These are phyloP conservation scores for Channa maculata DNA, from an alignment of 2,113 vertebrate genomes.

Conservation along the genomic window DNA sequence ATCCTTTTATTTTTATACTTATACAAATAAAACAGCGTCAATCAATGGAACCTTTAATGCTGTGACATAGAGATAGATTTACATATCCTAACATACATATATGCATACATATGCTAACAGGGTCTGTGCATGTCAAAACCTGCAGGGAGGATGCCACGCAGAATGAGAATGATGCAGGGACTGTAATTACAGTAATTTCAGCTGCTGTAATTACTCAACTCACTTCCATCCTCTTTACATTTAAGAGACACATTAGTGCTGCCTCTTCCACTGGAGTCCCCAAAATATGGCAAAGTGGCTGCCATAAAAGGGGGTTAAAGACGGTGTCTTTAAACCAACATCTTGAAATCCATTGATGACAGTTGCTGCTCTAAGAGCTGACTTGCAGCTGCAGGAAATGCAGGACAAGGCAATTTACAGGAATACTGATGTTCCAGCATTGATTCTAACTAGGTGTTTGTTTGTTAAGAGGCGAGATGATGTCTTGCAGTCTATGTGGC, in stretches of 20 bases:
- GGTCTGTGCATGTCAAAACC: slow-evolving; percentile 31
- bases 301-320: slow-evolving; percentile 51
- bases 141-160: slow-evolving; percentile 45
- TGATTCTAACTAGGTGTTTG: slow-evolving; percentile 47
- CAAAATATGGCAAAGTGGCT: slow-evolving; percentile 46
- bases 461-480: slow-evolving; percentile 28
- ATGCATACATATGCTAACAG: slow-evolving; percentile 20
- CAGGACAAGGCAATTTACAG: slow-evolving; percentile 34
- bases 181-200: slow-evolving; percentile 70
- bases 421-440: slow-evolving; percentile 43
- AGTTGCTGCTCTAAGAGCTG: slow-evolving; percentile 37
- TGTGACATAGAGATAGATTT: slow-evolving; percentile 19
- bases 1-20: slow-evolving; percentile 16
- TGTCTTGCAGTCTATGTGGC: neutral
- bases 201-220: slow-evolving; percentile 64
- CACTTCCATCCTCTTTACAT: slow-evolving; percentile 72
- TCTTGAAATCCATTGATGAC: slow-evolving; percentile 47
- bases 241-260: slow-evolving; percentile 59
- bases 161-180: slow-evolving; percentile 45
- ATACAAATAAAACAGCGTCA: slow-evolving; percentile 37
- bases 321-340: slow-evolving; percentile 35
- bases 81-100: slow-evolving; percentile 22
- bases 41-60: slow-evolving; percentile 15
- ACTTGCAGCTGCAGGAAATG: slow-evolving; percentile 66
- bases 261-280: slow-evolving; percentile 52